phyloP scores from a whole-genome alignment of 2,888 invertebrate species.

The Epistrophe grossulariae region DNA sequence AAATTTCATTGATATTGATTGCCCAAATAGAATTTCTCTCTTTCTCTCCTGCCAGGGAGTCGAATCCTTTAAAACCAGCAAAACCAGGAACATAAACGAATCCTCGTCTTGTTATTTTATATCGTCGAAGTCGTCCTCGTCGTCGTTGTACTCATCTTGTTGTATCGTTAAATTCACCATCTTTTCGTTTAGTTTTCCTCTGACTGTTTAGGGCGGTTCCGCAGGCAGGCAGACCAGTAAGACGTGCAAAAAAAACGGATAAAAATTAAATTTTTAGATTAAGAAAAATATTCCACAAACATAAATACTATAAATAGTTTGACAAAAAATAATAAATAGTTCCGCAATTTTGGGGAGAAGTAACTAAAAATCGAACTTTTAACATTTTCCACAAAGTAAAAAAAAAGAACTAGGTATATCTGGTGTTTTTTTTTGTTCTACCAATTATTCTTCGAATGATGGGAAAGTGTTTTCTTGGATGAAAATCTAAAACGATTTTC shows the following conservation, averaged over 20 bases:
- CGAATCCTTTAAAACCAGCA: constrained; percentile 56
- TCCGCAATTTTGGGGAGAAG: not conserved
- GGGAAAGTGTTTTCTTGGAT: constrained; percentile 36
- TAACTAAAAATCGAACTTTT: not conserved
- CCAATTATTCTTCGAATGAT: constrained; percentile 10
- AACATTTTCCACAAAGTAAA: not conserved
- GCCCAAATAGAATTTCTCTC: constrained; percentile 56
- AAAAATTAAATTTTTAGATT: constrained; percentile 55
- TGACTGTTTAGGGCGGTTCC: constrained; percentile 85
- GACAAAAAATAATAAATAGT: constrained; percentile 23
- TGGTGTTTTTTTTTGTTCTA: constrained; percentile 18
- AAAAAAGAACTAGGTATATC: constrained; percentile 10
- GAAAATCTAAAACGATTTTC: constrained; percentile 35
- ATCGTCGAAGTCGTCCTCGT: constrained; percentile 76
- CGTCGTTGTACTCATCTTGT: constrained; percentile 78
- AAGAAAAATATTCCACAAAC: constrained; percentile 51
- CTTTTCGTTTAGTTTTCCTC: constrained; percentile 84
- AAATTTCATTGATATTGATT: constrained; percentile 72
- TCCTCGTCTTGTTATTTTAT: constrained; percentile 77
- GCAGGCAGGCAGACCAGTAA: constrained; percentile 82
- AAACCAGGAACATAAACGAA: constrained; percentile 69
- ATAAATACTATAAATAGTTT: constrained; percentile 28
- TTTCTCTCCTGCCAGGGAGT: constrained; percentile 58
- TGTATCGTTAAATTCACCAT: constrained; percentile 82
- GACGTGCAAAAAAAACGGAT: constrained; percentile 78